Base-by-base conservation (phyloP, 2,797 vertebrate genomes). In the Anomalospiza imberbis region DNA sequence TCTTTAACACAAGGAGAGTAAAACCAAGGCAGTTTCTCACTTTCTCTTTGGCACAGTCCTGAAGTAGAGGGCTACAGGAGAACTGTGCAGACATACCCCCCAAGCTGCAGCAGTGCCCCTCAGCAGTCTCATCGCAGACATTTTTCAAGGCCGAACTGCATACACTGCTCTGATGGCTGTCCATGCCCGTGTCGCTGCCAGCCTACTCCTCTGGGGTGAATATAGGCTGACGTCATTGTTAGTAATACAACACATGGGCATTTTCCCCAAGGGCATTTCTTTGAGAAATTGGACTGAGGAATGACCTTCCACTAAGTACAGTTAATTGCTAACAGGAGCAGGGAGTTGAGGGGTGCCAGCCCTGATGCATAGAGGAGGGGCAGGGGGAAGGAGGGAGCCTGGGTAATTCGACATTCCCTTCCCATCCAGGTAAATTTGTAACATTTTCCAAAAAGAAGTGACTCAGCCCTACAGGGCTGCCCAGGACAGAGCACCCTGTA, bases 101-200 rank as follows among this genome's bases (percentile, higher is more conserved):
- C 25, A 3, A 93, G 66, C 47, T 32, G 12, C 58, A 48, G 70
- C 44, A 32, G 72, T 3, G 0, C 58, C 48, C 66, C 53, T 72
- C 55, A 22, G 40, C 36, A n/a, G 7, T 22, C 45, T 90, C 32
- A 4, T 31, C 47, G 9, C 0, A 15, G 10, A 8, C 0, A 3
- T 72, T 80, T 77, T 31, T 32, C 50, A 45, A 48, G 50, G 86
- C 47, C 75, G 61, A 79, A 25, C 22, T 0, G 3, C 14, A 5
- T 25, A 6, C 0, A 0, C 42, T 2, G 4, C 28, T 67, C 48
- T 3, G 2, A 13, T 2, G 13, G 50, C 57, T 85, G 57, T 18
- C 38, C 1, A 7, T 47, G 73, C 34, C 53, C 72, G 72, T 45
- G 72, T 34, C 54, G 50, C 70, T 40, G 18, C 18, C 5, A 11